These are phyloP conservation scores for Enteromius viviparus DNA, from an alignment of 2,797 vertebrate species.

Conservation along the genomic window DNA sequence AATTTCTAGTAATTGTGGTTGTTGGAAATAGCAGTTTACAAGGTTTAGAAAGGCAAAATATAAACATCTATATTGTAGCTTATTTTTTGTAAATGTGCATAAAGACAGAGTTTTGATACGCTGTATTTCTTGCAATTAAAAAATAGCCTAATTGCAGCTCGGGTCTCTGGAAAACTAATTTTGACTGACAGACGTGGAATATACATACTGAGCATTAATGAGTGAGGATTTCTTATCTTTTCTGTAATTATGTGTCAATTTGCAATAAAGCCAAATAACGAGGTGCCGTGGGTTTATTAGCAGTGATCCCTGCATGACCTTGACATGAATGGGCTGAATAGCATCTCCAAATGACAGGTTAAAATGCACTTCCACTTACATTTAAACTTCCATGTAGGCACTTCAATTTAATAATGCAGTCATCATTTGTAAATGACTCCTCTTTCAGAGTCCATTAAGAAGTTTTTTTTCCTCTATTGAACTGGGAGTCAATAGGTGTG, in stretches of 20 bases:
- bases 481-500: slow-evolving; percentile 78
- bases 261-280: slow-evolving; percentile 29
- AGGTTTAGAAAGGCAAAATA: background rate
- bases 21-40: background rate
- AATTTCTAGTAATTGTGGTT: slow-evolving; percentile 29
- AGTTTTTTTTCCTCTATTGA: slow-evolving; percentile 67
- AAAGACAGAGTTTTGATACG: background rate
- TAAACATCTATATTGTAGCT: no score
- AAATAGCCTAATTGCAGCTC: background rate
- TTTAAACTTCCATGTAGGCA: slow-evolving; percentile 77
- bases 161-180: background rate
- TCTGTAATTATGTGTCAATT: slow-evolving; percentile 26
- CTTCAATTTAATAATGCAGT: slow-evolving; percentile 79
- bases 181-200: background rate
- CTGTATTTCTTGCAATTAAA: background rate
- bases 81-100: background rate
- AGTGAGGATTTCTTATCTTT: background rate
- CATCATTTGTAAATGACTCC: slow-evolving; percentile 80
- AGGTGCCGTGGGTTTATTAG: slow-evolving; percentile 71
- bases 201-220: background rate
- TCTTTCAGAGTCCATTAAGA: slow-evolving; percentile 82
- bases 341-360: slow-evolving; percentile 76
- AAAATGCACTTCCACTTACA: slow-evolving; percentile 81
- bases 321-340: slow-evolving; percentile 79
- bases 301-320: slow-evolving; percentile 74